Conservation (phyloP, 2,113 vertebrate genomes). For the Pseudolaguvia tuberculata region DNA sequence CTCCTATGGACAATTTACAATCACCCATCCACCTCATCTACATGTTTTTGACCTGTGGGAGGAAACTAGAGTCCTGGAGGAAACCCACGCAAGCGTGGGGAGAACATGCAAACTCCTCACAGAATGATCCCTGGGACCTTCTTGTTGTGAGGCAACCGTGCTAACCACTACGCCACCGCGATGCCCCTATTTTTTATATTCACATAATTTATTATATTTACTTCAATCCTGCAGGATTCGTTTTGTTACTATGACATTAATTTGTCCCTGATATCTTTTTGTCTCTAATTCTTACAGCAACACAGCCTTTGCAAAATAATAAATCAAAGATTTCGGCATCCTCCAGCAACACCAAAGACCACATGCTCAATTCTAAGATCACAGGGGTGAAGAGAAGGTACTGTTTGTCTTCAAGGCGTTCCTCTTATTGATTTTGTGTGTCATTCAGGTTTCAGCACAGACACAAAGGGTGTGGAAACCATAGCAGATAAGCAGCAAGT, state of each 20-base stretch:
- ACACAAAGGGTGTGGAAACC: constrained; percentile 52
- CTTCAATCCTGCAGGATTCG: constrained; percentile 49
- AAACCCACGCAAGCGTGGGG: no score
- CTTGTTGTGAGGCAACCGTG: no score
- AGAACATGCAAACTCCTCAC: no score
- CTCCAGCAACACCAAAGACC: constrained; percentile 62
- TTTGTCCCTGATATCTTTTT: constrained; percentile 61
- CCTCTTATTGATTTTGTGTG: constrained; percentile 59
- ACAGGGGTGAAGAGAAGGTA: constrained; percentile 51
- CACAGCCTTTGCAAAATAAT: constrained; percentile 62
- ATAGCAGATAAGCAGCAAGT: constrained; percentile 57
- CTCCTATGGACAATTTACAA: no score
- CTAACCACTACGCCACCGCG: no score
- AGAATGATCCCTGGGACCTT: no score
- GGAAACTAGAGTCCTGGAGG: no score
- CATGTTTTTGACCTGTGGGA: no score
- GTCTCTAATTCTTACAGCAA: constrained; percentile 66
- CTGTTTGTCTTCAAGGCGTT: constrained; percentile 65
- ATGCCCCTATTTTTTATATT: no score
- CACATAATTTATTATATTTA: constrained; percentile 55
- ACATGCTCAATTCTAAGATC: constrained; percentile 62
- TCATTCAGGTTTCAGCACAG: constrained; percentile 40
- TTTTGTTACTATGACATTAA: constrained; percentile 63
- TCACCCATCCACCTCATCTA: no score
- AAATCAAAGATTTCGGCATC: constrained; percentile 67